A percentile compares a stretch with the other conserved stretches of the same genome.
Conservation (phyloP, 2,113 vertebrate genomes). For the Strix uralensis region DNA sequence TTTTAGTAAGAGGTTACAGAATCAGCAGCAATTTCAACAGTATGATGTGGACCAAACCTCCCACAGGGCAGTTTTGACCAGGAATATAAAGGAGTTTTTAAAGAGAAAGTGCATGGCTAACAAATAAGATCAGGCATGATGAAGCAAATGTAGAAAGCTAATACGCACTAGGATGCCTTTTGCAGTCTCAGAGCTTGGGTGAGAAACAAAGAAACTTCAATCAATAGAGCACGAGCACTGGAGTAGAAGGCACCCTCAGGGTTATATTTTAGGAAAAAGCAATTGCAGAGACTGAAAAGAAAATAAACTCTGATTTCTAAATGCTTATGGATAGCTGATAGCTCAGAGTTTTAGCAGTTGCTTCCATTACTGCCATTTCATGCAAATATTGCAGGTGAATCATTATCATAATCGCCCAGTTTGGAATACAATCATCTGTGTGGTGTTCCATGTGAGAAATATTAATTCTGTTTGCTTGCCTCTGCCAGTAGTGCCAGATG, state of each 20-base stretch:
- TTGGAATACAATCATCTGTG: not conserved
- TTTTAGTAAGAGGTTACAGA: not conserved
- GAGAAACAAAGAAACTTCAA: not conserved
- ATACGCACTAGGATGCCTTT: not conserved
- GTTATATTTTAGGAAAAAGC: slow-evolving; percentile 38
- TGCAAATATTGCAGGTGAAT: slow-evolving; percentile 40
- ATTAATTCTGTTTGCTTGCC: slow-evolving; percentile 37
- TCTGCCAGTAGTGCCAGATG: slow-evolving; percentile 1
- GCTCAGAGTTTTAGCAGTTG: not conserved
- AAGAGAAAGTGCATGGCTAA: not conserved
- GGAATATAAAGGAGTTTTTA: not conserved
- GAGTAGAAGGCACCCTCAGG: not conserved
- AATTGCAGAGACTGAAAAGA: slow-evolving; percentile 16
- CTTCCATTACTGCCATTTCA: slow-evolving; percentile 16
- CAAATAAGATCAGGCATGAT: not conserved
- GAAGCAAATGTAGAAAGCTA: not conserved
- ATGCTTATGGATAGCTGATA: not conserved
- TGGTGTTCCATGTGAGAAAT: not conserved
- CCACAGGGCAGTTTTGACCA: not conserved
- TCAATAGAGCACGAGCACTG: not conserved
- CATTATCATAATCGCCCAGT: slow-evolving; percentile 20
- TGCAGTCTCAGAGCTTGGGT: not conserved
- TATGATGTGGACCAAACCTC: not conserved
- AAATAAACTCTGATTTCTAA: slow-evolving; percentile 39
- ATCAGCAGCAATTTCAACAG: not conserved